phyloP scores from a whole-genome alignment of 2,113 vertebrate genomes.

The Isurus oxyrinchus region DNA sequence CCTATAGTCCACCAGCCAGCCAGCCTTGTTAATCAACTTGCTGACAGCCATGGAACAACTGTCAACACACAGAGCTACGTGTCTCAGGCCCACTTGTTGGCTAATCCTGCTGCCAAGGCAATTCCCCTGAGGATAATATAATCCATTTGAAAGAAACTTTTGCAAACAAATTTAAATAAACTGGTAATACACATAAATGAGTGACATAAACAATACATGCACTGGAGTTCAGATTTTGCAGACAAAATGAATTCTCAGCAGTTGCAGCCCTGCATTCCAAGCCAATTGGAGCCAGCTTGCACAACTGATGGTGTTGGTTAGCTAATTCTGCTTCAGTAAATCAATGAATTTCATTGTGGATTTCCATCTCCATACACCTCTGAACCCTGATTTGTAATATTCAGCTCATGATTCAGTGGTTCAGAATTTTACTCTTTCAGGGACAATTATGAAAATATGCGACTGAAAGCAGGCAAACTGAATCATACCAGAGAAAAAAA shows the following conservation, averaged over 20 bases:
- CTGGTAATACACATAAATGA: no score
- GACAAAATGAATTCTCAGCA: neutral
- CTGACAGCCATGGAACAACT: neutral
- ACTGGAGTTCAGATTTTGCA: neutral
- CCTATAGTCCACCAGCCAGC: neutral
- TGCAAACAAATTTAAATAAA: neutral
- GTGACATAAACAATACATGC: neutral
- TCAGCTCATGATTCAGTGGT: neutral
- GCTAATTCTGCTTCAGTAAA: neutral
- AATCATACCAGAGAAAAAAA: neutral
- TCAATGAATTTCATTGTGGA: neutral
- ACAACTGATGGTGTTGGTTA: neutral
- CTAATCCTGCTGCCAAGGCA: neutral
- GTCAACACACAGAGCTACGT: neutral
- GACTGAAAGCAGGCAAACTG: neutral
- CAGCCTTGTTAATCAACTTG: neutral
- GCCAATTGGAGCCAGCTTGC: neutral
- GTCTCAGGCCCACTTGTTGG: neutral
- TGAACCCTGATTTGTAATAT: neutral
- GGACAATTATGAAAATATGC: neutral
- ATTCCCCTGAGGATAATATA: neutral
- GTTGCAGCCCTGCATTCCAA: neutral
- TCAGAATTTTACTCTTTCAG: neutral
- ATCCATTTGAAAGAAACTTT: neutral
- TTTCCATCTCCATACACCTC: neutral